Base-by-base conservation (phyloP, 2,113 vertebrate species). In the Poecilia latipinna region DNA sequence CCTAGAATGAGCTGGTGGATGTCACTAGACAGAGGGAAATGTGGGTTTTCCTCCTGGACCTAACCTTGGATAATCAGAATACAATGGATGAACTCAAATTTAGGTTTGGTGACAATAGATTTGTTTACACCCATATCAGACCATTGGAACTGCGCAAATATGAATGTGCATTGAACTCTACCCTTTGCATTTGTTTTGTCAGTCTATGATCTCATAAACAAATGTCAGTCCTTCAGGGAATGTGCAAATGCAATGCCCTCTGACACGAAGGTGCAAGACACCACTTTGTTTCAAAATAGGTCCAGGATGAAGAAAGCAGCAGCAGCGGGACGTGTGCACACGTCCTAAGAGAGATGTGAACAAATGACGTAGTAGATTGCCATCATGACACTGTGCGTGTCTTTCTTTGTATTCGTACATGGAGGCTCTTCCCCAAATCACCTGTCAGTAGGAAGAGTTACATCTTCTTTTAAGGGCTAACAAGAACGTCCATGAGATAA, bases 271-370 rank as follows among this genome's bases (percentile, higher is more conserved):
- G 65, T 81, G 67, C 37, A 2, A 69, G 22, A 77, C 77, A 54
- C 62, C 48, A 62, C 73, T 70, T 75, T 76, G 51, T 65, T 75
- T 57, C 76, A 17, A 61, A 83, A 81, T 17, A 69, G 63, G 33
- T 29, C 19, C 61, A 31, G 66, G 32, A 68, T 61, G 70, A 48
- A 77, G 70, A 79, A 22, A 0, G 77, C 65, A 67, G 77, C 82
- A 82, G 80, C 64, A 74, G 80, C 61, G 28, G 65, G 51, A 87
- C 66, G 51, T 24, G 51, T n/a, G 83, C 74, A 71, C 64, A 82
- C 70, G 68, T 80, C 68, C 74, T 61, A 0, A 31, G 82, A 83
- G 78, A 86, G 72, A 84, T 22, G 24, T 7, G 61, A 78, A 84
- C 72, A 70, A 33, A 70, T 62, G 66, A 72, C 19, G 11, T 48